Percentiles rank a stretch among this genome's conserved stretches.
These are phyloP conservation scores for Heliconius sara DNA, from an alignment of 2,888 invertebrate species.

Conservation along the genomic window DNA sequence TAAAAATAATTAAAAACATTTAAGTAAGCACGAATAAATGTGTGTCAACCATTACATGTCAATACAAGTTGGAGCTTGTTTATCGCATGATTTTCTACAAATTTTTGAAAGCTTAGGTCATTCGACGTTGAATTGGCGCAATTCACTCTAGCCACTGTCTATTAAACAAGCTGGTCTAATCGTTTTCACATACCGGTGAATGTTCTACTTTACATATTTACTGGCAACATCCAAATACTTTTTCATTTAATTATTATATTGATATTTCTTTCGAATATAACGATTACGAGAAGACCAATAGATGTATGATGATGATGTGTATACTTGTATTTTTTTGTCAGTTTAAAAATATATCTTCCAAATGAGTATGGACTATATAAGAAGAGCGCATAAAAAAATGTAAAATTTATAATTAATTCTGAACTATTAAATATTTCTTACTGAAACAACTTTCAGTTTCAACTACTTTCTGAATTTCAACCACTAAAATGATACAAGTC, in stretches of 20 bases:
- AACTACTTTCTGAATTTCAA: not conserved
- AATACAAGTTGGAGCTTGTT: constrained; percentile 21
- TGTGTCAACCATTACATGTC: constrained; percentile 21
- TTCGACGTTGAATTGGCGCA: constrained; percentile 23
- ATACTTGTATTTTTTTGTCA: no score
- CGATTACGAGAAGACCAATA: not conserved
- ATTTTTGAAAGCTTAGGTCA: constrained; percentile 29
- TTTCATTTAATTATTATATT: constrained; percentile 12
- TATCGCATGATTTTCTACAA: constrained; percentile 22
- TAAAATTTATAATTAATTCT: not conserved
- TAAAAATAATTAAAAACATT: constrained; percentile 5
- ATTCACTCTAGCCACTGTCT: constrained; percentile 27
- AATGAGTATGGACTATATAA: not conserved
- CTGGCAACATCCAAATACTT: constrained; percentile 7
- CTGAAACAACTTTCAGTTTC: not conserved
- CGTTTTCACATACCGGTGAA: constrained; percentile 26
- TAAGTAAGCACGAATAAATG: not conserved
- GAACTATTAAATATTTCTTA: not conserved
- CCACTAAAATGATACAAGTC: constrained; percentile 50
- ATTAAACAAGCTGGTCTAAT: constrained; percentile 29
- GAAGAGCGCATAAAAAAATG: not conserved
- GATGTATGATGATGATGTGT: no score
- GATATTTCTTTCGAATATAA: not conserved
- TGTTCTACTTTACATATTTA: constrained; percentile 26
- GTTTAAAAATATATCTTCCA: not conserved